Conservation (phyloP, 2,888 invertebrate species). For the Blomia tropicalis region DNA sequence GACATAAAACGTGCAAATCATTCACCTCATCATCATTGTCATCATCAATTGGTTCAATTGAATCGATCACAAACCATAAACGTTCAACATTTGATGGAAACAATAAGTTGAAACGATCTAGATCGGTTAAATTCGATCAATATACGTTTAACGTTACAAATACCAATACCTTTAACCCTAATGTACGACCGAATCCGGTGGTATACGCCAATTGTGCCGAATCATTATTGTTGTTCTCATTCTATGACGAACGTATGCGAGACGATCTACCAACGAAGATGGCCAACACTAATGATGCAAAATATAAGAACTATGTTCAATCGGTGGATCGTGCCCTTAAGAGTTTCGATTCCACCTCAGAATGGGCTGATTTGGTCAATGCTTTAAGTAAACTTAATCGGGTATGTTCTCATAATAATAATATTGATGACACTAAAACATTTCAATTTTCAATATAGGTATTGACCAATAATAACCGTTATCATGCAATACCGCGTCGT, state of each 20-base stretch:
- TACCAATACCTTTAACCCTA: background rate
- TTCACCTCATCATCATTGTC: too few relatives aligned
- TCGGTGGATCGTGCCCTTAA: slow-evolving; percentile 72
- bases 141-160: background rate
- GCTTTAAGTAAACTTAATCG: slow-evolving; percentile 75
- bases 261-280: background rate
- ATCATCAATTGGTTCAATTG: too few relatives aligned
- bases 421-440: background rate
- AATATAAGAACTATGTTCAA: slow-evolving; percentile 58
- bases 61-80: too few relatives aligned
- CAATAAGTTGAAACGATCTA: too few relatives aligned
- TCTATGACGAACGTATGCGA: background rate
- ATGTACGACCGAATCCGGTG: too few relatives aligned
- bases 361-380: slow-evolving; percentile 85
- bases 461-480: slow-evolving; percentile 58
- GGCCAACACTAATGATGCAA: slow-evolving; percentile 33
- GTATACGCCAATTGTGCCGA: too few relatives aligned
- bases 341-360: slow-evolving; percentile 79
- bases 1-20: too few relatives aligned
- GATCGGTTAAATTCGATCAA: background rate
- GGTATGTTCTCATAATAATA: slow-evolving; percentile 41
- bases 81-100: too few relatives aligned
- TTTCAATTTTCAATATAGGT: slow-evolving; percentile 42
- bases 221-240: background rate
- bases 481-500: slow-evolving; percentile 64